Conservation (phyloP, 1,140 invertebrate species). For the Drosophila ironensis region DNA sequence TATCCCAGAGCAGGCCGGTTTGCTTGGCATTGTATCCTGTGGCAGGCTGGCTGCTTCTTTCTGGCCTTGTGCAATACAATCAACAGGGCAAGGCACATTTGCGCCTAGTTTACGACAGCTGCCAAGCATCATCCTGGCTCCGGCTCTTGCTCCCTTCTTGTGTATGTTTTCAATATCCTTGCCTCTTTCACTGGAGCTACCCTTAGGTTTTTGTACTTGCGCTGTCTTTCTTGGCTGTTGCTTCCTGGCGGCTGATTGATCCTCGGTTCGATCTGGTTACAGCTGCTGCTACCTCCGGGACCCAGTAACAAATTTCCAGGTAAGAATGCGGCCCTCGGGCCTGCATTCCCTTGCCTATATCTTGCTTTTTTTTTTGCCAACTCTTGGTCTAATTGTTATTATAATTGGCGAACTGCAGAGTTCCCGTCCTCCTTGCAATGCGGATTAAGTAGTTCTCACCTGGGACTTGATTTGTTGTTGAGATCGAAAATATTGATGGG, state of each 20-base stretch:
- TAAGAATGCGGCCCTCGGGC: conserved; percentile 40
- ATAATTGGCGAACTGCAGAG: conserved; percentile 13
- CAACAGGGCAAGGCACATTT: conserved; percentile 34
- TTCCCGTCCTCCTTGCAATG: not conserved
- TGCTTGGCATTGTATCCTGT: conserved; percentile 32
- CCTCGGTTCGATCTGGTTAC: conserved; percentile 64
- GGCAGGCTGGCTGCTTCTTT: conserved; percentile 2
- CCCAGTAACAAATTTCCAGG: conserved; percentile 18
- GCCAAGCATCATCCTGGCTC: conserved; percentile 37
- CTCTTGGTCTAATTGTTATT: conserved; percentile 39
- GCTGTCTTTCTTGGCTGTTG: conserved; percentile 50
- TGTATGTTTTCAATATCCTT: not conserved
- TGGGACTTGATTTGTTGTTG: no score
- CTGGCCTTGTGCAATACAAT: conserved; percentile 31
- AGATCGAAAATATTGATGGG: no score
- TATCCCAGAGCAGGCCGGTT: conserved; percentile 17
- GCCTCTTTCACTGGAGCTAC: conserved; percentile 34
- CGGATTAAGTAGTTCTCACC: no score
- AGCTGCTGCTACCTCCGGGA: conserved; percentile 35
- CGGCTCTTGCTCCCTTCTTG: not conserved
- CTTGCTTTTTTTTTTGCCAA: not conserved
- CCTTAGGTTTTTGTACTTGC: conserved; percentile 52
- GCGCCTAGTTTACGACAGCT: conserved; percentile 73
- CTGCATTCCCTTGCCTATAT: conserved; percentile 17
- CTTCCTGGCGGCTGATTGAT: conserved; percentile 67